Conservation (phyloP, 2,113 vertebrate species). For the Nothoprocta perdicaria region DNA sequence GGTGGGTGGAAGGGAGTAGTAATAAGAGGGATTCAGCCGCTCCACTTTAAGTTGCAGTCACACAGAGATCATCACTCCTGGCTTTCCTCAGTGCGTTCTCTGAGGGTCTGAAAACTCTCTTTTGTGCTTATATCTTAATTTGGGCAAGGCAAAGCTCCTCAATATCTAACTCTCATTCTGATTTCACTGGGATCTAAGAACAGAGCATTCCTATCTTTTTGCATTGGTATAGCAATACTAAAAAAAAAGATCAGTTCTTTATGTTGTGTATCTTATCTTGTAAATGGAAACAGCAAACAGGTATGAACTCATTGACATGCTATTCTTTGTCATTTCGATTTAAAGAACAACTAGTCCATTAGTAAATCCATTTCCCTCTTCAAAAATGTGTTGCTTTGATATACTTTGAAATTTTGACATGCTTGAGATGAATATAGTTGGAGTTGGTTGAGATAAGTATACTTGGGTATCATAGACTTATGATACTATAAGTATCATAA, state of each 20-base stretch:
- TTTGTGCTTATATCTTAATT: neutral
- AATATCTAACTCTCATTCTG: neutral
- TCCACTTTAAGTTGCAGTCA: neutral
- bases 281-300: neutral
- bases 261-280: neutral
- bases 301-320: neutral
- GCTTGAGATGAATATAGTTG: neutral
- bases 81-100: neutral
- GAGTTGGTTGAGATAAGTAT: neutral
- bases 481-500: no score
- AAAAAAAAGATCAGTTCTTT: neutral
- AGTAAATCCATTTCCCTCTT: neutral
- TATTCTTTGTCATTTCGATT: neutral
- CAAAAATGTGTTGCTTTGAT: neutral
- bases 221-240: neutral
- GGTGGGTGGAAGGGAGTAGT: neutral
- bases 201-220: neutral
- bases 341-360: neutral
- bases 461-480: neutral
- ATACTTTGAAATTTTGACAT: neutral
- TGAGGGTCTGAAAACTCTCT: neutral
- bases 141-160: neutral
- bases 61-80: neutral
- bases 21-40: neutral
- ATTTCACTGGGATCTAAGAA: neutral